These are phyloP conservation scores for Coelogynopora nodosa DNA, from an alignment of 2,888 invertebrate species.

Conservation along the genomic window DNA sequence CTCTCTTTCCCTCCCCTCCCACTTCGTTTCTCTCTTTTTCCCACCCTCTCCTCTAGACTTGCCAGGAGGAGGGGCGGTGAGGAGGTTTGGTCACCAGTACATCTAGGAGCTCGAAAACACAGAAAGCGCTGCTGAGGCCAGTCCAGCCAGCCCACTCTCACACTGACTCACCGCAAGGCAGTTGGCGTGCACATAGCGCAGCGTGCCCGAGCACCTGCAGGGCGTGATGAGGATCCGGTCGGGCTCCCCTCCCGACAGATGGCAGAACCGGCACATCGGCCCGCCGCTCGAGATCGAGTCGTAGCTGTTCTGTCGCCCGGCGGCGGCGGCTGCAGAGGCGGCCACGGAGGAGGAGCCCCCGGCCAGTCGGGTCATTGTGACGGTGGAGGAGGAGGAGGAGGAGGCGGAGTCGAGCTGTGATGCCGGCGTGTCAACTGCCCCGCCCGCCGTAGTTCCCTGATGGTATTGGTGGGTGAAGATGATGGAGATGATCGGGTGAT, in stretches of 20 bases:
- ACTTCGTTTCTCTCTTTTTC: too few species aligned
- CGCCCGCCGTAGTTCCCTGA: too few species aligned
- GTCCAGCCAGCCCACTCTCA: too few species aligned
- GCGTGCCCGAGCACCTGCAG: conserved; percentile 65
- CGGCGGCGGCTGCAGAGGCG: neutral
- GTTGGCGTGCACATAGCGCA: conserved; percentile 64
- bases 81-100: too few species aligned
- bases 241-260: conserved; percentile 56
- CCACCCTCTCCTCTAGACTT: too few species aligned
- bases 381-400: neutral
- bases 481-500: neutral
- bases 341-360: neutral
- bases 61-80: too few species aligned
- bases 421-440: too few species aligned
- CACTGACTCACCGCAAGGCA: conserved; percentile 60
- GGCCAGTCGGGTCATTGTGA: neutral
- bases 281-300: conserved; percentile 10
- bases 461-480: neutral
- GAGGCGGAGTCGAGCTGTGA: too few species aligned
- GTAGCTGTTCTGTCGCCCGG: neutral
- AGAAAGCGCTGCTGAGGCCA: too few species aligned
- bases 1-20: too few species aligned
- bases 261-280: conserved; percentile 65
- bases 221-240: conserved; percentile 63
- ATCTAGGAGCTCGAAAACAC: too few species aligned